Conservation (phyloP, 1,140 invertebrate genomes). For the Gryllus bimaculatus region DNA sequence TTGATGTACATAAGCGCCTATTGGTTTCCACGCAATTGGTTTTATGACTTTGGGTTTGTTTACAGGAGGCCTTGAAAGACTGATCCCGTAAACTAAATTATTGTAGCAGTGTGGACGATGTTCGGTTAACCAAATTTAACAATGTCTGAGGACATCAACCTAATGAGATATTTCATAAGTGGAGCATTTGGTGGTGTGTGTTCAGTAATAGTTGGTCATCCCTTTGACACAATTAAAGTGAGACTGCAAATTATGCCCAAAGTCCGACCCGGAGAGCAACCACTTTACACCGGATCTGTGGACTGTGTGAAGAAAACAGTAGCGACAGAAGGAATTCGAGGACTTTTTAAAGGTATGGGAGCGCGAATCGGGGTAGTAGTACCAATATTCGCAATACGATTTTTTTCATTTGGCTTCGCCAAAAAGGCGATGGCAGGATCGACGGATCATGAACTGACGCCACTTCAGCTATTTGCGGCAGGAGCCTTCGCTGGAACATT, state of each 20-base stretch:
- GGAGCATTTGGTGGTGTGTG: slow-evolving; percentile 95
- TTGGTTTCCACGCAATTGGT: no score
- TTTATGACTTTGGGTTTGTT: no score
- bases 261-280: slow-evolving; percentile 56
- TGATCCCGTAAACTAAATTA: no score
- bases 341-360: slow-evolving; percentile 71
- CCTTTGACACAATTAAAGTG: slow-evolving; percentile 74
- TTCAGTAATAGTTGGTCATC: slow-evolving; percentile 87
- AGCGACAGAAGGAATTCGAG: slow-evolving; percentile 71
- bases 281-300: slow-evolving; percentile 79
- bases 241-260: slow-evolving; percentile 53
- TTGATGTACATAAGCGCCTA: no score
- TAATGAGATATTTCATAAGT: slow-evolving; percentile 80
- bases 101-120: no score
- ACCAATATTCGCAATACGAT: slow-evolving; percentile 91
- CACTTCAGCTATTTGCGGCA: slow-evolving; percentile 75
- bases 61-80: no score
- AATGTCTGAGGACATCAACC: neutral
- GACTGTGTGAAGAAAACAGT: slow-evolving; percentile 94
- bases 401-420: slow-evolving; percentile 90
- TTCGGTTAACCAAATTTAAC: neutral
- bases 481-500: slow-evolving; percentile 91
- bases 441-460: slow-evolving; percentile 57
- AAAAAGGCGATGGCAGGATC: slow-evolving; percentile 57
- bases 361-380: slow-evolving; percentile 67